phyloP scores from a whole-genome alignment of 1,140 invertebrate genomes.

The Drosophila murphyi region DNA sequence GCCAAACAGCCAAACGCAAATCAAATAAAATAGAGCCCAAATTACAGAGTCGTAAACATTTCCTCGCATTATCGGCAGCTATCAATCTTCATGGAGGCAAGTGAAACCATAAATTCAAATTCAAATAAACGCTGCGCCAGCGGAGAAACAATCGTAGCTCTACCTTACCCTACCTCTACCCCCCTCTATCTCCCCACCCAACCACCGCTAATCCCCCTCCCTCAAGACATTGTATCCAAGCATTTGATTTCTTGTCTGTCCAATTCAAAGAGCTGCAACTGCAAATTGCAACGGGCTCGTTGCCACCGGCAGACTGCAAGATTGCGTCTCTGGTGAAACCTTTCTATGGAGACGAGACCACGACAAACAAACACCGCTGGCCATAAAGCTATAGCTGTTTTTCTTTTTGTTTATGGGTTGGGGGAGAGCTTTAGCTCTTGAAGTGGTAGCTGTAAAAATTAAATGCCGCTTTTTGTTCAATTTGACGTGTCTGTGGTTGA shows the following conservation, averaged over 20 bases:
- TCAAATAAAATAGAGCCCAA: constrained; percentile 79
- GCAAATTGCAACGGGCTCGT: constrained; percentile 57
- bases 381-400: not conserved
- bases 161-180: not conserved
- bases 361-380: constrained; percentile 17
- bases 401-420: not conserved
- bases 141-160: constrained; percentile 10
- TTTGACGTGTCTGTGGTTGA: constrained; percentile 27
- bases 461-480: constrained; percentile 50
- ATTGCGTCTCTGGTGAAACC: constrained; percentile 57
- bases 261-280: constrained; percentile 34
- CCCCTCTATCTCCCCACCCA: not conserved
- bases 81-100: constrained; percentile 76
- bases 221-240: not conserved
- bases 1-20: constrained; percentile 42
- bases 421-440: not conserved
- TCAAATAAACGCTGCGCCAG: constrained; percentile 55
- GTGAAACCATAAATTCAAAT: constrained; percentile 81
- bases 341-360: constrained; percentile 38
- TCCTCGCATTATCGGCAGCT: constrained; percentile 78
- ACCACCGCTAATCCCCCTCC: not conserved
- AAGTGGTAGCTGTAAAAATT: constrained; percentile 51
- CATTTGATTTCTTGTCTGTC: constrained; percentile 25
- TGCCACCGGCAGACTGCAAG: constrained; percentile 33
- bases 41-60: constrained; percentile 82